A percentile compares a stretch with the other conserved stretches of the same genome.
Evolutionary conservation across 2,888 invertebrate species (phyloP).

Genomic region (Priocnemis perturbator): DNA sequence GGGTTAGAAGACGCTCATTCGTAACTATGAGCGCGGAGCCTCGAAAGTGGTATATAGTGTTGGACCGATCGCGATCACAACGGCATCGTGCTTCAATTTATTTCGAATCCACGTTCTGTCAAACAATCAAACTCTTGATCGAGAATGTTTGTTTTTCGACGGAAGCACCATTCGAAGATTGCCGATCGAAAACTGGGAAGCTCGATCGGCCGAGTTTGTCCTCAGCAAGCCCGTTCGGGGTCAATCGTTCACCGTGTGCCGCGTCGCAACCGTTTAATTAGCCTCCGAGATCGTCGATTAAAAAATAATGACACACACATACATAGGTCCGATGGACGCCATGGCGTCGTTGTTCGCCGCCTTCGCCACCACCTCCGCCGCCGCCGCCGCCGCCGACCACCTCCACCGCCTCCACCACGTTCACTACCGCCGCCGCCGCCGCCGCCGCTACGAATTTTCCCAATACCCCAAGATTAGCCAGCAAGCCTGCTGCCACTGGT

Average conservation of each 20-base stretch:
- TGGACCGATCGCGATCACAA: neutral
- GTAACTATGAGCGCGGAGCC: too few species aligned
- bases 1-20: too few species aligned
- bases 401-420: neutral
- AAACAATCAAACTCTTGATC: conserved; percentile 38
- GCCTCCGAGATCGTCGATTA: conserved; percentile 58
- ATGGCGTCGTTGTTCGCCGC: conserved; percentile 70
- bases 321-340: conserved; percentile 67
- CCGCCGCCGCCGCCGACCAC: neutral
- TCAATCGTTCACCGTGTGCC: conserved; percentile 19
- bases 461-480: conserved; percentile 49
- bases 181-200: conserved; percentile 34
- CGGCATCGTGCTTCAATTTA: neutral
- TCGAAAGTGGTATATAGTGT: too few species aligned
- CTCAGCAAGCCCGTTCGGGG: conserved; percentile 24
- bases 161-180: conserved; percentile 34
- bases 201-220: conserved; percentile 31
- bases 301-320: conserved; percentile 57
- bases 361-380: conserved; percentile 21
- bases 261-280: conserved; percentile 52
- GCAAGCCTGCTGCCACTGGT: conserved; percentile 35
- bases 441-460: conserved; percentile 45
- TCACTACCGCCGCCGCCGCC: too few species aligned
- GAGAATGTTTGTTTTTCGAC: conserved; percentile 54
- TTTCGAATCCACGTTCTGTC: conserved; percentile 48